These are phyloP conservation scores for Drosophila erecta DNA, from an alignment of 1,140 invertebrate species.

Conservation along the genomic window DNA sequence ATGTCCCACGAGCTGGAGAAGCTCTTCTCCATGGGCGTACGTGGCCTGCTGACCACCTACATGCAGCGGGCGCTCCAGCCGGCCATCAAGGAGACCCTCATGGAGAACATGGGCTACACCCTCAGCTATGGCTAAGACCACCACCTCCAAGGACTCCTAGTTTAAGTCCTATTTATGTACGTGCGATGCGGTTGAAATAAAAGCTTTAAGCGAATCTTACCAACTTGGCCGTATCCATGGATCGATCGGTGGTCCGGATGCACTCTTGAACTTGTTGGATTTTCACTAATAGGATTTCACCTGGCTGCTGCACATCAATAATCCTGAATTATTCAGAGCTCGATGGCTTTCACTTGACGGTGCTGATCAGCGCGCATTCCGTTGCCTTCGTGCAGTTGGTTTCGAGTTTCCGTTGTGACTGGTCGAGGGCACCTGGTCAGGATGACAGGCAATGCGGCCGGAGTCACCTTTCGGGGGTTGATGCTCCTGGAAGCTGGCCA, in stretches of 20 bases:
- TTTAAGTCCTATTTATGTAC: conserved; percentile 51
- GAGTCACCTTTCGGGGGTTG: conserved; percentile 40
- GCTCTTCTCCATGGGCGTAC: conserved; percentile 91
- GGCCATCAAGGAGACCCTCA: conserved; percentile 92
- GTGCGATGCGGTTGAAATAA: conserved; percentile 55
- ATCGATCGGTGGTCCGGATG: conserved; percentile 24
- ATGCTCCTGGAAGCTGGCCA: conserved; percentile 48
- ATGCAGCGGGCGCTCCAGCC: conserved; percentile 93
- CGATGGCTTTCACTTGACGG: conserved; percentile 54
- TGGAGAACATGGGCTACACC: conserved; percentile 93
- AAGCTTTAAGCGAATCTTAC: conserved; percentile 75
- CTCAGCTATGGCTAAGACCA: conserved; percentile 89
- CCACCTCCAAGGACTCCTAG: background rate
- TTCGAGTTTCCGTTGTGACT: conserved; percentile 68
- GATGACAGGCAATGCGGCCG: conserved; percentile 14
- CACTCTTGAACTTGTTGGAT: conserved; percentile 47
- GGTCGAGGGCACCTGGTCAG: conserved; percentile 15
- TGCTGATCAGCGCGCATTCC: conserved; percentile 58
- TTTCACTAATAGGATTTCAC: conserved; percentile 68
- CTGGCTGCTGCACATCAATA: conserved; percentile 68
- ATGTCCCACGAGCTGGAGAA: conserved; percentile 92
- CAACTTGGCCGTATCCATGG: conserved; percentile 77
- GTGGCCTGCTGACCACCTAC: conserved; percentile 91
- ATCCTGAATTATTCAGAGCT: conserved; percentile 68
- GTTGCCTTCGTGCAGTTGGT: conserved; percentile 52